Percentiles rank a stretch among this genome's conserved stretches.
Evolutionary conservation across 2,888 invertebrate species (phyloP).

Genomic region (Sinhomidia bicolor): DNA sequence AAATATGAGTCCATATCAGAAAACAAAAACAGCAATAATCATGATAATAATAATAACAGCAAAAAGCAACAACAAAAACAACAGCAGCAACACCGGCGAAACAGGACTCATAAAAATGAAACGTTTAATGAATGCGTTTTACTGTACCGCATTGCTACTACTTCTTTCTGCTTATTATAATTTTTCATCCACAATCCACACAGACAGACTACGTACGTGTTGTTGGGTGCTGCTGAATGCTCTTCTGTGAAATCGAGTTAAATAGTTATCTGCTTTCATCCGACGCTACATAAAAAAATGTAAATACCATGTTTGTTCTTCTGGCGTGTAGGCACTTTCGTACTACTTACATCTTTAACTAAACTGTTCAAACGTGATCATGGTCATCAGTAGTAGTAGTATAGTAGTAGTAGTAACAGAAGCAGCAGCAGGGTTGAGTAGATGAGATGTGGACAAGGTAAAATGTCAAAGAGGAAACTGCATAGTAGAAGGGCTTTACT

Average conservation of each 20-base stretch:
- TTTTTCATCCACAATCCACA: background rate
- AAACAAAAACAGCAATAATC: background rate
- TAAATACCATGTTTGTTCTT: background rate
- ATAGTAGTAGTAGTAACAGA: too few relatives aligned
- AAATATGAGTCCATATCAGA: conserved; percentile 10
- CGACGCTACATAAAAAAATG: background rate
- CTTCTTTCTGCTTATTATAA: background rate
- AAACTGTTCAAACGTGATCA: conserved; percentile 17
- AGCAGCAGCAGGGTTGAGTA: too few relatives aligned
- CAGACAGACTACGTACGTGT: background rate
- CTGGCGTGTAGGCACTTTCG: conserved; percentile 5
- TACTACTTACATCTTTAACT: conserved; percentile 23
- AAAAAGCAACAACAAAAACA: conserved; percentile 10
- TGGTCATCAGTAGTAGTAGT: too few relatives aligned
- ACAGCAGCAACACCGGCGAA: conserved; percentile 36
- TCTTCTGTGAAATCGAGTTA: background rate
- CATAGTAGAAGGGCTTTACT: too few relatives aligned
- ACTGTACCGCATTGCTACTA: conserved; percentile 43
- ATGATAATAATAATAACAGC: conserved; percentile 22
- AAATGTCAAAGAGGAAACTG: too few relatives aligned
- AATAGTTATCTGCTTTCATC: background rate
- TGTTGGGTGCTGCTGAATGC: background rate
- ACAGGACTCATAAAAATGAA: conserved; percentile 54
- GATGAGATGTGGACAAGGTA: too few relatives aligned
- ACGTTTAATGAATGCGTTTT: conserved; percentile 50